A percentile compares a stretch with the other conserved stretches of the same genome.
phyloP scores from a whole-genome alignment of 2,113 vertebrate species.

The Genyomyrus donnyi region DNA sequence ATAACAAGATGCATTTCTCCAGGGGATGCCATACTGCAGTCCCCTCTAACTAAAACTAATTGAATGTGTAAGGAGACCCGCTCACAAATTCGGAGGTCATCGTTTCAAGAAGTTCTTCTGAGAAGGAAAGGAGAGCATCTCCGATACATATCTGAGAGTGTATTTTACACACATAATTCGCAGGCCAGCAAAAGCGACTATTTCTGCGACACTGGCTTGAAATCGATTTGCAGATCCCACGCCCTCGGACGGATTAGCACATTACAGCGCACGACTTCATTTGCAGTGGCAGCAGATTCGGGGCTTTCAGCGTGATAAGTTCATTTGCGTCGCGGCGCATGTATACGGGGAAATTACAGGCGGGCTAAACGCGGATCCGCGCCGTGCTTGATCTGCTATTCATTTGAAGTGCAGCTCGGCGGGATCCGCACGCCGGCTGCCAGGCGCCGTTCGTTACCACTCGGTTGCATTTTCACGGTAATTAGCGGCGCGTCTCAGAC shows the following conservation, averaged over 20 bases:
- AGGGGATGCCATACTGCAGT: background rate
- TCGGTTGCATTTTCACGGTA: constrained; percentile 42
- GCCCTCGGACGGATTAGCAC: constrained; percentile 53
- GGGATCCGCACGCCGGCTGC: constrained; percentile 41
- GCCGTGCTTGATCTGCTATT: constrained; percentile 55
- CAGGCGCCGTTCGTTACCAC: constrained; percentile 42
- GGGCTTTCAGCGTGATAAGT: constrained; percentile 56
- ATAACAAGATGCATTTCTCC: background rate
- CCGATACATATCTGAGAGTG: constrained; percentile 7
- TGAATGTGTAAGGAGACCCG: background rate
- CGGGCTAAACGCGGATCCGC: constrained; percentile 51
- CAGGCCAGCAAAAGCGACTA: constrained; percentile 32
- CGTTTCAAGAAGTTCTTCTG: background rate
- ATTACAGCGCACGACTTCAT: constrained; percentile 50
- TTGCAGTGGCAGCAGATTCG: constrained; percentile 47
- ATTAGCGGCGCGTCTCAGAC: constrained; percentile 35
- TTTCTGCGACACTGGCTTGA: constrained; percentile 31
- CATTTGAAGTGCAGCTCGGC: constrained; percentile 56
- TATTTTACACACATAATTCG: constrained; percentile 13
- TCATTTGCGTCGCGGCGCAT: constrained; percentile 50
- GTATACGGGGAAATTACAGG: constrained; percentile 50
- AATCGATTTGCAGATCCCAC: constrained; percentile 37
- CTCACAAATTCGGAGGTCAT: background rate
- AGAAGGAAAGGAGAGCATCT: background rate
- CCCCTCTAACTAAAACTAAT: background rate